Evolutionary conservation across 2,888 invertebrate species (phyloP).

Genomic region (Cotesia congregata): DNA sequence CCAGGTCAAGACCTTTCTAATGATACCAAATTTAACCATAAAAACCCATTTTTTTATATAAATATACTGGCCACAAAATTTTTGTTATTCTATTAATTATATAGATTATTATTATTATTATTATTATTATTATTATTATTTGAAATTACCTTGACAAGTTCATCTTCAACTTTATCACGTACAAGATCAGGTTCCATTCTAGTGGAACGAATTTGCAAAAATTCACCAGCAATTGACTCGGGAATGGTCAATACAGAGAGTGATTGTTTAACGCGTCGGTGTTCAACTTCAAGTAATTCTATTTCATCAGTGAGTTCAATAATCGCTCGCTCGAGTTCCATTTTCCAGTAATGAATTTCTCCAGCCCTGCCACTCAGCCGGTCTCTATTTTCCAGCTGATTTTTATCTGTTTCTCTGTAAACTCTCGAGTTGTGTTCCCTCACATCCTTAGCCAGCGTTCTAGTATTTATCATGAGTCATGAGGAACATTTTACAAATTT

Average conservation of each 20-base stretch:
- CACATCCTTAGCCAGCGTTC: conserved; percentile 72
- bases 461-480: conserved; percentile 28
- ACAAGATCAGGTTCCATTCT: conserved; percentile 82
- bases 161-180: conserved; percentile 82
- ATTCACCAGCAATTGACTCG: conserved; percentile 83
- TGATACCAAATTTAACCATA: too few species aligned
- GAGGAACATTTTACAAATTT: not conserved
- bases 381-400: conserved; percentile 79
- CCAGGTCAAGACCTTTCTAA: too few species aligned
- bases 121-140: conserved; percentile 1
- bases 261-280: conserved; percentile 79
- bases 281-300: conserved; percentile 77
- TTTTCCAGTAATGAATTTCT: conserved; percentile 83
- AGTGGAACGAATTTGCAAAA: conserved; percentile 79
- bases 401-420: conserved; percentile 77
- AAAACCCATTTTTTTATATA: not conserved
- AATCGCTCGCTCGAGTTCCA: conserved; percentile 80
- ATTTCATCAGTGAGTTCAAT: conserved; percentile 81
- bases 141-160: conserved; percentile 75
- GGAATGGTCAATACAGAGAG: conserved; percentile 78
- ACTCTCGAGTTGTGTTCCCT: conserved; percentile 78
- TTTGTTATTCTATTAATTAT: conserved; percentile 10
- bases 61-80: not conserved
- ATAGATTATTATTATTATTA: not conserved
- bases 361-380: conserved; percentile 77